phyloP scores from a whole-genome alignment of 2,113 vertebrate genomes.

The Sinocyclocheilus grahami region DNA sequence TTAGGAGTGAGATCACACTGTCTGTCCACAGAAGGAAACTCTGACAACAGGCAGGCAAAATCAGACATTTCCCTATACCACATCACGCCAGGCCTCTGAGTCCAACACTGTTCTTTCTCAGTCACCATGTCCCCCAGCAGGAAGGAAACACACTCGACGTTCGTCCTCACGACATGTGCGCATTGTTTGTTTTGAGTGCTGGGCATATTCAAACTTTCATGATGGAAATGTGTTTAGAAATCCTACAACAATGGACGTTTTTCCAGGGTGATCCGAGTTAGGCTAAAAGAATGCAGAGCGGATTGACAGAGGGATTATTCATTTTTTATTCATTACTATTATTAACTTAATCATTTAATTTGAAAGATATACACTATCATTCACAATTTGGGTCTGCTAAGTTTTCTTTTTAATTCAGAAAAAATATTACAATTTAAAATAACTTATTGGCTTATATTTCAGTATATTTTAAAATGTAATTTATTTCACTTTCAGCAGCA shows the following conservation, averaged over 20 bases:
- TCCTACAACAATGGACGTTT: neutral
- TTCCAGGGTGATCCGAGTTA: neutral
- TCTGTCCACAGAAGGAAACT: slow-evolving; percentile 67
- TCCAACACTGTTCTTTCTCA: slow-evolving; percentile 61
- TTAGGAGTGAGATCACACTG: slow-evolving; percentile 70
- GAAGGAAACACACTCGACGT: neutral
- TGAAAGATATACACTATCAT: too few species aligned
- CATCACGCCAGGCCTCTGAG: slow-evolving; percentile 64
- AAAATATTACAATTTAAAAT: too few species aligned
- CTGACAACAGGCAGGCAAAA: slow-evolving; percentile 62
- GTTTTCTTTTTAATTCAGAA: too few species aligned
- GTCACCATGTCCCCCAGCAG: slow-evolving; percentile 57
- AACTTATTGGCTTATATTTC: too few species aligned
- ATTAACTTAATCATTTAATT: too few species aligned
- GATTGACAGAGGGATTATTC: too few species aligned
- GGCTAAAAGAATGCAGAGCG: neutral
- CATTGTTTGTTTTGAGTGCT: neutral
- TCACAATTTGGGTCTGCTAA: too few species aligned
- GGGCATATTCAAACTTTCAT: neutral
- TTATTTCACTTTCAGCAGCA: too few species aligned
- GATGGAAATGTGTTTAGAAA: neutral
- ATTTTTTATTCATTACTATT: too few species aligned
- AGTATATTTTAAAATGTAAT: too few species aligned
- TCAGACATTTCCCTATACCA: slow-evolving; percentile 69
- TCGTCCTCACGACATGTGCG: neutral